These are phyloP conservation scores for Poeciliopsis turneri DNA, from an alignment of 2,797 vertebrate genomes.

Conservation along the genomic window DNA sequence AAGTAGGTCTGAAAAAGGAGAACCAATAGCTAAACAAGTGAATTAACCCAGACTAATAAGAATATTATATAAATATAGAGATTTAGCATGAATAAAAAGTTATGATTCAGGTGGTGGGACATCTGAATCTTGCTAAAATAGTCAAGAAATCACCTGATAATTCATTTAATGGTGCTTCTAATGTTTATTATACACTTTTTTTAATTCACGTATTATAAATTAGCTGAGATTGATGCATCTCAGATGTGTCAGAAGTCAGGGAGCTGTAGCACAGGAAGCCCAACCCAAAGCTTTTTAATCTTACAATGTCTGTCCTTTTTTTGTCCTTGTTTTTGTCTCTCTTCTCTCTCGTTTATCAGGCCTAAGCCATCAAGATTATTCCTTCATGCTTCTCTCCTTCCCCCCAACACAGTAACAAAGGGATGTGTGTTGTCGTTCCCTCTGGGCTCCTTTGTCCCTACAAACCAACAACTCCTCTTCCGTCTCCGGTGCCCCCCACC, in stretches of 20 bases:
- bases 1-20: background rate
- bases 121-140: background rate
- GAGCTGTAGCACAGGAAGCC: constrained; percentile 43
- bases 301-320: constrained; percentile 74
- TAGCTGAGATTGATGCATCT: background rate
- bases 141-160: background rate
- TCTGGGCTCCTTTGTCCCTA: constrained; percentile 80
- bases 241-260: constrained; percentile 5
- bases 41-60: background rate
- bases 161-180: background rate
- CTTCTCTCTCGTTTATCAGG: constrained; percentile 80
- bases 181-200: background rate
- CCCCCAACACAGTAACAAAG: constrained; percentile 80
- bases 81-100: background rate
- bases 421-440: constrained; percentile 85
- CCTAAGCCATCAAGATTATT: constrained; percentile 86
- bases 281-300: constrained; percentile 64
- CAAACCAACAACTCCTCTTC: constrained; percentile 76
- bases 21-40: background rate
- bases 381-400: constrained; percentile 82
- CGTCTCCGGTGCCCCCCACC: constrained; percentile 72
- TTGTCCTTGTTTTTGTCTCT: constrained; percentile 72
- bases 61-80: background rate
- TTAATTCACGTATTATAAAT: background rate
- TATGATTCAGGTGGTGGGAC: background rate